Evolutionary conservation across 2,888 invertebrate species (phyloP), one percentile per base, ranked within the genome.

Genomic region (Coecobrya sp.): DNA sequence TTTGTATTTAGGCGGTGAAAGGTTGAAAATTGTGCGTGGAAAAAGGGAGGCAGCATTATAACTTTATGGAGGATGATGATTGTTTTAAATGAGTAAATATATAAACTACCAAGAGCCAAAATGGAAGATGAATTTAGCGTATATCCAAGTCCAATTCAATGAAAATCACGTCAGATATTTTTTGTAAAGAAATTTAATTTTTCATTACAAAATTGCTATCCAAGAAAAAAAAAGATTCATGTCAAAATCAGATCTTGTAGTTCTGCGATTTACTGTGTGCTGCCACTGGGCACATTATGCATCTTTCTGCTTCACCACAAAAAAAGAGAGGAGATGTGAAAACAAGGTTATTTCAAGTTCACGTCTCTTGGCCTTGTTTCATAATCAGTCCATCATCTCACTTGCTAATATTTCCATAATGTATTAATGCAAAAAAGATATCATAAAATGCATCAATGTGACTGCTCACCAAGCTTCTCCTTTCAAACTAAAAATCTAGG

Each of bases 311-410:
- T 70, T 4, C 70, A 45, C 45, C 36, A 36, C 73, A 73, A 52
- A 82, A 52, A 52, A 52, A 52, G 55, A 82, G 82, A 82, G 55
- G 30, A 82, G 59, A 19, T 27, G 52, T 5, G 73, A 19, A 84
- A 89, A 86, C 91, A 93, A 93, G 89, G 93, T 91, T 91, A 93
- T 13, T 85, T 89, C 91, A 93, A 90, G 92, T 86, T 93, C 92
- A 92, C 89, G 81, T 92, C 86, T 91, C 86, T 91, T 93, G 91
- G 92, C 93, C 93, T 93, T 93, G 90, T 91, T 92, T 90, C 91
- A 88, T 91, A 88, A 93, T 91, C 73, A 86, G 81, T 62, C 19
- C 82, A 82, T 87, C 86, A 86, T 65, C 30, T 68, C 65, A 4
- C 62, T 59, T 45, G 49, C 82, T 89, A 70, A 68, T 70, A 70